These are phyloP conservation scores for Acomys russatus DNA, from an alignment of 2,797 vertebrate species.

Conservation along the genomic window DNA sequence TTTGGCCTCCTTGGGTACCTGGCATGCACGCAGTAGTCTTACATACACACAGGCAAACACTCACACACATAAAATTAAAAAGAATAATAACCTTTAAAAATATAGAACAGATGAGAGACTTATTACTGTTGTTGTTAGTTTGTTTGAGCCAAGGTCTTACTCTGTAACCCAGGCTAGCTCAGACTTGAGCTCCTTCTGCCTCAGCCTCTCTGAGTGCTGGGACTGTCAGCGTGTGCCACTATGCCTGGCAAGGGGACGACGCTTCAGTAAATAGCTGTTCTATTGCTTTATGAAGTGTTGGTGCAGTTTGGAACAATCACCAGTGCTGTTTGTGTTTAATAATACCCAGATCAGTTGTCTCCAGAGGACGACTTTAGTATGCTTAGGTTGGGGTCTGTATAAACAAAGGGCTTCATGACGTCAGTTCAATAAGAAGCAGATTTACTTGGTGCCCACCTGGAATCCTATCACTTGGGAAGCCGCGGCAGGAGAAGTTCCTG, in stretches of 20 bases:
- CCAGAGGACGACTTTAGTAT: conserved; percentile 2
- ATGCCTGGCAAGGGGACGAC: neutral
- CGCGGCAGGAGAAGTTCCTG: neutral
- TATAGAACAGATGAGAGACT: neutral
- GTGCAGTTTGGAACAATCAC: conserved; percentile 15
- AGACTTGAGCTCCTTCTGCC: neutral
- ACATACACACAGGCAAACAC: neutral
- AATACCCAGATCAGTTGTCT: conserved; percentile 4
- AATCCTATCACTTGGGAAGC: neutral
- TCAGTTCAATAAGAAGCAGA: neutral
- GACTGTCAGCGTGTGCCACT: neutral
- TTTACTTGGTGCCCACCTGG: neutral
- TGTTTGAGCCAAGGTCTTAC: neutral
- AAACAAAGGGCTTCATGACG: neutral
- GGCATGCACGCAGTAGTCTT: neutral
- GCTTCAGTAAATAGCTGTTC: conserved; percentile 3
- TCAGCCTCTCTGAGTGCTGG: neutral
- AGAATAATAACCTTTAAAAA: neutral
- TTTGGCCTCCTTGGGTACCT: neutral
- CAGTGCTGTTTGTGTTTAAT: neutral
- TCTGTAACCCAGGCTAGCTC: neutral
- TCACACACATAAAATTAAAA: neutral
- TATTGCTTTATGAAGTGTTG: neutral
- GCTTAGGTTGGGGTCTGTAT: neutral
- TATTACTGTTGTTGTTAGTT: neutral